These are phyloP conservation scores for Acanthis flammea DNA, from an alignment of 2,797 vertebrate genomes.

Conservation along the genomic window DNA sequence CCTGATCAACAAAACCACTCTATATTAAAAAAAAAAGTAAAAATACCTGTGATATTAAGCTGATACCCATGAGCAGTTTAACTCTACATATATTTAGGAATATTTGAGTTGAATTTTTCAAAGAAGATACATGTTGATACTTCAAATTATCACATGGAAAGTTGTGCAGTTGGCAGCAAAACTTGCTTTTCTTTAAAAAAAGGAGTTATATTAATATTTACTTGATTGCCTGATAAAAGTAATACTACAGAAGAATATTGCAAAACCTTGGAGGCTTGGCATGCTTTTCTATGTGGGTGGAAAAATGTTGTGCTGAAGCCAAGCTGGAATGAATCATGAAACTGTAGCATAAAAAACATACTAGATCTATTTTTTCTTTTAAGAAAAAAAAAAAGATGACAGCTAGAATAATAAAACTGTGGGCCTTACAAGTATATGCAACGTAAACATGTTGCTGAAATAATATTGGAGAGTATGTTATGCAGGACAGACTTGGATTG, in stretches of 20 bases:
- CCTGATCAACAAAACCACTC: background rate
- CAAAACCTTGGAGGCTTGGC: slow-evolving; percentile 80
- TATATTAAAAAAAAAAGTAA: background rate
- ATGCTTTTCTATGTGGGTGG: slow-evolving; percentile 74
- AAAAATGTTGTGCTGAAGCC: slow-evolving; percentile 75
- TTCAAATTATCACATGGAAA: slow-evolving; percentile 63
- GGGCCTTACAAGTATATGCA: background rate
- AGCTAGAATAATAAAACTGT: slow-evolving; percentile 54
- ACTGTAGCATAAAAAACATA: slow-evolving; percentile 69
- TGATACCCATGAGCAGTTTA: background rate
- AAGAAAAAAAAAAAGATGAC: background rate
- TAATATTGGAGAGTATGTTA: background rate
- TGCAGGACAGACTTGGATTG: background rate
- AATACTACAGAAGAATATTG: slow-evolving; percentile 81
- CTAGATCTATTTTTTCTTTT: background rate
- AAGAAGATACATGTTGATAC: slow-evolving; percentile 56
- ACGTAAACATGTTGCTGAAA: slow-evolving; percentile 6
- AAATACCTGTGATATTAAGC: background rate
- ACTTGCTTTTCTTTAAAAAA: slow-evolving; percentile 58
- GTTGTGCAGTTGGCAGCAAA: slow-evolving; percentile 62
- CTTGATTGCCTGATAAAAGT: slow-evolving; percentile 78
- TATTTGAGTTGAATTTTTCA: slow-evolving; percentile 39
- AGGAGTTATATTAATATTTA: slow-evolving; percentile 73
- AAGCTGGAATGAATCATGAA: slow-evolving; percentile 74
- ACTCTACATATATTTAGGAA: slow-evolving; percentile 23